A percentile compares a stretch with the other conserved stretches of the same genome.
phyloP scores from a whole-genome alignment of 1,140 invertebrate genomes.

The Drosophila jambulina region DNA sequence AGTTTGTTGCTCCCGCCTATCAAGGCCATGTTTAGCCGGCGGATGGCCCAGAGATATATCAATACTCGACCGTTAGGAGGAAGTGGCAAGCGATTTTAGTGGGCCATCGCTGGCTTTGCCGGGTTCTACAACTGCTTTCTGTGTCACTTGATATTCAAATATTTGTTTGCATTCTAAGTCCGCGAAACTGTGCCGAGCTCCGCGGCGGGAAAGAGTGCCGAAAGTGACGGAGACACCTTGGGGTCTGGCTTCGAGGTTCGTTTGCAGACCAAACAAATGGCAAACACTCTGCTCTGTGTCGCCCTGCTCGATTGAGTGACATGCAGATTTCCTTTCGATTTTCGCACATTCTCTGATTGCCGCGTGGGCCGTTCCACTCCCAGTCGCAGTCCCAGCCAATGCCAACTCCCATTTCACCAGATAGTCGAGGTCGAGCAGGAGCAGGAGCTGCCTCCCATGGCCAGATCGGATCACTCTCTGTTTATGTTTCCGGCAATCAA shows the following conservation, averaged over 20 bases:
- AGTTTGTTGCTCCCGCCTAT: constrained; percentile 73
- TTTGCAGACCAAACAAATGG: constrained; percentile 48
- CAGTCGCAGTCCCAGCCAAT: constrained; percentile 12
- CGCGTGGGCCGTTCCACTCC: constrained; percentile 40
- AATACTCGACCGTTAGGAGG: constrained; percentile 56
- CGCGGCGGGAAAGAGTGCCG: constrained; percentile 6
- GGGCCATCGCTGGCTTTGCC: constrained; percentile 40
- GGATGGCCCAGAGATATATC: constrained; percentile 45
- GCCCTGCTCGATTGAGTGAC: constrained; percentile 70
- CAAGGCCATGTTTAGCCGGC: constrained; percentile 27
- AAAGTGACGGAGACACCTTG: constrained; percentile 52
- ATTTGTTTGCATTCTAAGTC: constrained; percentile 63
- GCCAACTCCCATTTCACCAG: constrained; percentile 9
- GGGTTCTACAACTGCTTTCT: constrained; percentile 34
- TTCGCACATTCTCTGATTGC: constrained; percentile 75
- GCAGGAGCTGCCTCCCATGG: constrained; percentile 22
- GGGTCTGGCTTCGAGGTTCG: constrained; percentile 35
- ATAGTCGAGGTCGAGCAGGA: constrained; percentile 49
- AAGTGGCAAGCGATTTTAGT: constrained; percentile 51
- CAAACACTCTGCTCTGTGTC: constrained; percentile 53
- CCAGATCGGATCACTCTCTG: constrained; percentile 34
- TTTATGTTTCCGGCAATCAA: constrained; percentile 81
- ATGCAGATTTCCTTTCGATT: constrained; percentile 81
- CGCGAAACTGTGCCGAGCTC: constrained; percentile 59
- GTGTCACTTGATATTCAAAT: constrained; percentile 75